These are phyloP conservation scores for Holacanthus passer DNA, from an alignment of 2,113 vertebrate genomes.

Conservation along the genomic window DNA sequence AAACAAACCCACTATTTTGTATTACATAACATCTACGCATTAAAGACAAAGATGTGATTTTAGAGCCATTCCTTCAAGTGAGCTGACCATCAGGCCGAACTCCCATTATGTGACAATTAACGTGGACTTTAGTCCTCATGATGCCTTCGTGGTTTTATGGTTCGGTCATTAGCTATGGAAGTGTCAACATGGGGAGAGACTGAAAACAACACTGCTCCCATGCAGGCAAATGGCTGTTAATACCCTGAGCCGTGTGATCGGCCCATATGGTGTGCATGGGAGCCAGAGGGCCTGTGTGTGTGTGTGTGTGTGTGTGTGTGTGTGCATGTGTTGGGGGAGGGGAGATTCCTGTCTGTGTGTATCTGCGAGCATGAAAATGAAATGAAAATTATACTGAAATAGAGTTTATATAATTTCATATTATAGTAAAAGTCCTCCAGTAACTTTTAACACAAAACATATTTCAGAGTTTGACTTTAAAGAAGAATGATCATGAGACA, in stretches of 20 bases:
- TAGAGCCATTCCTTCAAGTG: not conserved
- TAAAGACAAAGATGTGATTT: not conserved
- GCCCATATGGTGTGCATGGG: constrained; percentile 53
- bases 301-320: not conserved
- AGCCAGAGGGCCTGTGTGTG: constrained; percentile 24
- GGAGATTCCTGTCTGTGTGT: not conserved
- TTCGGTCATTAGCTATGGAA: constrained; percentile 33
- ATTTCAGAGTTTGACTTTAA: no score
- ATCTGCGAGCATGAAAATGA: not conserved
- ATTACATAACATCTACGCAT: not conserved
- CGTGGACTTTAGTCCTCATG: constrained; percentile 54
- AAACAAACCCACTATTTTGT: no score
- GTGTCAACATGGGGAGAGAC: constrained; percentile 54
- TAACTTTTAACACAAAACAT: no score
- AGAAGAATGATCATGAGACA: no score
- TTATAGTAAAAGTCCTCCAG: no score
- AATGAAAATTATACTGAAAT: not conserved
- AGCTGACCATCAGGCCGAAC: not conserved
- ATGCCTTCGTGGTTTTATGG: constrained; percentile 37
- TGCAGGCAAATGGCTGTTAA: constrained; percentile 38
- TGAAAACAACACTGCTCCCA: not conserved
- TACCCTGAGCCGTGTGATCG: constrained; percentile 47
- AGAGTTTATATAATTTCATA: not conserved
- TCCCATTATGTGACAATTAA: not conserved
- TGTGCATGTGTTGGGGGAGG: constrained; percentile 13